Base-by-base conservation (phyloP, 2,888 invertebrate species). In the Xanthostigma xanthostigma region DNA sequence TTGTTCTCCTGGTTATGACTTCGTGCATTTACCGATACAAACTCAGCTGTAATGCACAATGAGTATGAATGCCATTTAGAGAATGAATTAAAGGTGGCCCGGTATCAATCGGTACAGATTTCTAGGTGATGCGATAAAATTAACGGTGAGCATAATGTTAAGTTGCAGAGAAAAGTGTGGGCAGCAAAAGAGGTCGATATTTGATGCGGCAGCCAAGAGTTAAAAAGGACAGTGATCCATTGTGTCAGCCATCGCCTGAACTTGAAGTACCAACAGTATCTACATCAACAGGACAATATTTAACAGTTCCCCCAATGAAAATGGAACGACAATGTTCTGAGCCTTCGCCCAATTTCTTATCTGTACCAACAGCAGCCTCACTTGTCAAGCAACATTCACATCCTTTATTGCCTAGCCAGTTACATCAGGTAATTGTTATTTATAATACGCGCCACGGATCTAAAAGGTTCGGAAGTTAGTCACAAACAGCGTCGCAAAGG, bases 311-410 rank as follows among this genome's bases (percentile, higher is more conserved):
- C 48, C 63, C 61, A 38, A 61, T 70, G n/a, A 66, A 72, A 54
- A 71, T 77, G 51, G 78, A 72, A 58, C 66, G 73, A 41, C 79
- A 72, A 59, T 73, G 72, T 48, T 76, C 76, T 8, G 78, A 79
- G 57, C 77, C 78, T 12, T 69, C 73, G n/a, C 74, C 76, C 11
- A 74, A 75, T 59, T 64, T 77, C 50, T 64, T 79, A 49, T 66
- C 74, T 50, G 76, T 78, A 44, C 77, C 78, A 27, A 71, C 73
- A 53, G 70, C 74, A 46, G 68, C 71, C 36, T 72, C 73, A 57
- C 64, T 80, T 54, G 73, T 76, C 27, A 81, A 81, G 59, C 81
- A 81, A 59, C 79, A 79, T 62, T 80, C 80, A 34, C 79, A 80
- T 64, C 79, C 79, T 1, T 58, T 79, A 45, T 59, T 78, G 54